Evolutionary conservation across 2,113 vertebrate genomes (phyloP).

Genomic region (Prunella fulvescens): DNA sequence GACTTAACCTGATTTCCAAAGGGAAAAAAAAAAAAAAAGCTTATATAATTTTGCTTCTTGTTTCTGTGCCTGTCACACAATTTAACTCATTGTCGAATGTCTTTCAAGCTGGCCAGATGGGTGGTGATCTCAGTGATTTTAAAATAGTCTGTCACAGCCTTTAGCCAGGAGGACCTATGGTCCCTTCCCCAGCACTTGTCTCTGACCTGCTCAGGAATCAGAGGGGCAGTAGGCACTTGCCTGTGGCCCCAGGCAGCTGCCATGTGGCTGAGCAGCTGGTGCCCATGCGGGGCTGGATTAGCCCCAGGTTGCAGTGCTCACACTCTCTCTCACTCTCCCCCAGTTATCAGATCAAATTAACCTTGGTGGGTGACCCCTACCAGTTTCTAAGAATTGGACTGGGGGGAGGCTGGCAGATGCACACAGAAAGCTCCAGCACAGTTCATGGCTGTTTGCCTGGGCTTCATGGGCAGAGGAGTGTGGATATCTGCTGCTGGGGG

Average conservation of each 20-base stretch:
- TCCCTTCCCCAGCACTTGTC: background rate
- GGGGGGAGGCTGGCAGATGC: background rate
- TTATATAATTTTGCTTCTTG: constrained; percentile 13
- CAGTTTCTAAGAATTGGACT: background rate
- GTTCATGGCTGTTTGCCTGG: background rate
- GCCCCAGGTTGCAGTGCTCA: background rate
- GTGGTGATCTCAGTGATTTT: constrained; percentile 43
- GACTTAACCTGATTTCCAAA: constrained; percentile 10
- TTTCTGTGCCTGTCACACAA: constrained; percentile 19
- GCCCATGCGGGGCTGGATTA: background rate
- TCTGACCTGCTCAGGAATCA: background rate
- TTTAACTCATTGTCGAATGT: constrained; percentile 15
- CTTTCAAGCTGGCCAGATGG: constrained; percentile 60
- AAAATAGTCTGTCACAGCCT: background rate
- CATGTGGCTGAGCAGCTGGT: constrained; percentile 34
- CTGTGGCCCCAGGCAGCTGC: constrained; percentile 13
- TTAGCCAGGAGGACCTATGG: background rate
- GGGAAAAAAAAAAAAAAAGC: background rate
- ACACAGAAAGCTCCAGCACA: background rate
- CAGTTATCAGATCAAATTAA: constrained; percentile 55
- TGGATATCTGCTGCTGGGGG: background rate
- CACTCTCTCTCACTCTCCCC: background rate
- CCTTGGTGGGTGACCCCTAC: constrained; percentile 29
- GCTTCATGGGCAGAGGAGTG: background rate
- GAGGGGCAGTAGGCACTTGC: background rate